phyloP scores from a whole-genome alignment of 2,797 vertebrate genomes.

The Eulemur coronatus region DNA sequence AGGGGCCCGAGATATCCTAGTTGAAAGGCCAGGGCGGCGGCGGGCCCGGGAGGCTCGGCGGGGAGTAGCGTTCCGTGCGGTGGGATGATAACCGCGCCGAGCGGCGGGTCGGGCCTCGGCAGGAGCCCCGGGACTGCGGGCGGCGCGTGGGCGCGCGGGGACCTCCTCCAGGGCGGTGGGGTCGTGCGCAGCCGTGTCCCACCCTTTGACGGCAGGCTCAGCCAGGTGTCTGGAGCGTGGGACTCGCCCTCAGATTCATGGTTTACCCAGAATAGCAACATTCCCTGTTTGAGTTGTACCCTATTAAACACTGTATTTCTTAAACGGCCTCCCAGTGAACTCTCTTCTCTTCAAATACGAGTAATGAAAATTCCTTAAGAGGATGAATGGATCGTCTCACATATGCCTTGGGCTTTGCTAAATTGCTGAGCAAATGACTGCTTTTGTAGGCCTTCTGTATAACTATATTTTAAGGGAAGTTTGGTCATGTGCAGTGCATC shows the following conservation, averaged over 20 bases:
- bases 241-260: background rate
- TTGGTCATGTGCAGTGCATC: background rate
- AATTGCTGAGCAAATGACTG: background rate
- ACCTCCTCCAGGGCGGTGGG: background rate
- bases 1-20: background rate
- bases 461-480: background rate
- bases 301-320: background rate
- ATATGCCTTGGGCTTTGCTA: background rate
- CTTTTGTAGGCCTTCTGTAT: background rate
- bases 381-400: background rate
- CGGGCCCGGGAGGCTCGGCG: background rate
- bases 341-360: background rate
- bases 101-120: background rate
- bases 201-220: fast-evolving
- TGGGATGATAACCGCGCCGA: background rate
- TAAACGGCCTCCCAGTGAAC: background rate
- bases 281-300: background rate
- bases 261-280: fast-evolving
- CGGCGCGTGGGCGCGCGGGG: background rate
- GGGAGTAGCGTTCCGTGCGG: background rate
- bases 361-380: background rate
- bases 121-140: background rate
- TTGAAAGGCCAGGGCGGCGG: background rate
- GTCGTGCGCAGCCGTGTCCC: background rate
- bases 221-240: background rate